These are phyloP conservation scores for Lepidotrigona ventralis DNA, from an alignment of 1,140 invertebrate species.

Conservation along the genomic window DNA sequence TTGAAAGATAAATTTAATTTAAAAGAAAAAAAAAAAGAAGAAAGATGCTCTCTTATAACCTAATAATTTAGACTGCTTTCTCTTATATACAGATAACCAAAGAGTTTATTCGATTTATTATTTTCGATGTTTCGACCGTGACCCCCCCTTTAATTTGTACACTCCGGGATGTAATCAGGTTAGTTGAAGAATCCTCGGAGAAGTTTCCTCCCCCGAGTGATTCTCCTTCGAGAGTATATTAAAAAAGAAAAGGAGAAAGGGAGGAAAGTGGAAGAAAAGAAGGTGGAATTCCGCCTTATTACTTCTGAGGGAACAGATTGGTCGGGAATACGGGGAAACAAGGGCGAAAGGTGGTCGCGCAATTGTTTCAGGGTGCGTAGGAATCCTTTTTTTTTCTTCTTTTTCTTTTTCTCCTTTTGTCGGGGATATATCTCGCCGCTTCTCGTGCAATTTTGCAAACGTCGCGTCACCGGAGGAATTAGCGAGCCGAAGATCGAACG, in stretches of 20 bases:
- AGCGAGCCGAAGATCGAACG: slow-evolving; percentile 20
- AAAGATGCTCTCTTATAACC: no score
- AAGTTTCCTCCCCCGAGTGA: background rate
- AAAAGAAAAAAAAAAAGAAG: no score
- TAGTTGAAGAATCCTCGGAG: slow-evolving; percentile 2
- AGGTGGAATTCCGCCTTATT: slow-evolving; percentile 43
- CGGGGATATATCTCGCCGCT: background rate
- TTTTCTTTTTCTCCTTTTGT: background rate
- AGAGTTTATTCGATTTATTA: background rate
- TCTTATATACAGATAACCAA: background rate
- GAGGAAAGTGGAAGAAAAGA: background rate
- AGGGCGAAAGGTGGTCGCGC: slow-evolving; percentile 41
- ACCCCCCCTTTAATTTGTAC: slow-evolving; percentile 8
- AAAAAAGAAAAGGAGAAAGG: background rate
- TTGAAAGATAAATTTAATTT: no score
- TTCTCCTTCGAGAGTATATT: slow-evolving; percentile 19
- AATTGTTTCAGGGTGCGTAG: slow-evolving; percentile 38
- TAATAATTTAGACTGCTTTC: no score
- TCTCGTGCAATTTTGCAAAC: slow-evolving; percentile 27
- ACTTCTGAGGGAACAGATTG: slow-evolving; percentile 14
- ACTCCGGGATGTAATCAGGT: slow-evolving; percentile 46
- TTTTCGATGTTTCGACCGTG: slow-evolving; percentile 2
- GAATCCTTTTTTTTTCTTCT: slow-evolving; percentile 11
- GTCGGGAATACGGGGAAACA: slow-evolving; percentile 44
- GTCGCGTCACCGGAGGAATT: slow-evolving; percentile 43